These are phyloP conservation scores for Scaptodrosophila latifasciaeformis DNA, from an alignment of 2,888 invertebrate genomes.

Conservation along the genomic window DNA sequence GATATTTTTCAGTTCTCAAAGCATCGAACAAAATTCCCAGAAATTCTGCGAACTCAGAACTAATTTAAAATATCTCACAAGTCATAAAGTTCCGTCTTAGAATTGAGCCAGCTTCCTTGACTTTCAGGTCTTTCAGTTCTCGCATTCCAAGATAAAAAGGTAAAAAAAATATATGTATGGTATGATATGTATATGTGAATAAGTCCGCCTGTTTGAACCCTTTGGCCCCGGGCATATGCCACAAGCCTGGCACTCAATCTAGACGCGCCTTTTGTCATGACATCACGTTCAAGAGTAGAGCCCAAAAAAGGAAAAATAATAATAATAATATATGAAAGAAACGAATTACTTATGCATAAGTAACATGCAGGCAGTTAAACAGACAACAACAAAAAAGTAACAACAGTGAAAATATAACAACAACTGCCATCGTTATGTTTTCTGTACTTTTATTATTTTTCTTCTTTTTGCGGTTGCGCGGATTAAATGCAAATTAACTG, in stretches of 20 bases:
- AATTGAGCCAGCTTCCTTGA: too few species aligned
- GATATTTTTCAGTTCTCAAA: too few species aligned
- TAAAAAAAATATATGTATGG: too few species aligned
- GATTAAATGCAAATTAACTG: slow-evolving; percentile 65
- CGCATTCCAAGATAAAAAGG: too few species aligned
- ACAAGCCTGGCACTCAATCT: slow-evolving; percentile 21
- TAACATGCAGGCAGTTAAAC: slow-evolving; percentile 31
- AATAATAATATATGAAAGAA: not conserved
- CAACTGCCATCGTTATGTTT: slow-evolving; percentile 35
- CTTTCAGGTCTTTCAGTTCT: too few species aligned
- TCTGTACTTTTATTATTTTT: slow-evolving; percentile 26
- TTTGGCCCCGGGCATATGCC: slow-evolving; percentile 44
- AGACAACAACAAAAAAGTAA: not conserved
- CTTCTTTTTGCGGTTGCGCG: slow-evolving; percentile 32
- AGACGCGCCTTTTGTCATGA: slow-evolving; percentile 49
- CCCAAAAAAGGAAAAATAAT: not conserved
- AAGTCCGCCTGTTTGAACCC: too few species aligned
- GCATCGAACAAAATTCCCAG: too few species aligned
- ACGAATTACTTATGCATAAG: slow-evolving; percentile 33
- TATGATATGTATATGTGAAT: too few species aligned
- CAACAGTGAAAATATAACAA: slow-evolving; percentile 28
- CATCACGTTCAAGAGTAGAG: slow-evolving; percentile 52
- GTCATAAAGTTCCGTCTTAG: too few species aligned
- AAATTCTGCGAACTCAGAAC: too few species aligned
- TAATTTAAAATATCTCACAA: too few species aligned